Conservation (phyloP, 2,797 vertebrate genomes). For the Lagocephalus sceleratus region DNA sequence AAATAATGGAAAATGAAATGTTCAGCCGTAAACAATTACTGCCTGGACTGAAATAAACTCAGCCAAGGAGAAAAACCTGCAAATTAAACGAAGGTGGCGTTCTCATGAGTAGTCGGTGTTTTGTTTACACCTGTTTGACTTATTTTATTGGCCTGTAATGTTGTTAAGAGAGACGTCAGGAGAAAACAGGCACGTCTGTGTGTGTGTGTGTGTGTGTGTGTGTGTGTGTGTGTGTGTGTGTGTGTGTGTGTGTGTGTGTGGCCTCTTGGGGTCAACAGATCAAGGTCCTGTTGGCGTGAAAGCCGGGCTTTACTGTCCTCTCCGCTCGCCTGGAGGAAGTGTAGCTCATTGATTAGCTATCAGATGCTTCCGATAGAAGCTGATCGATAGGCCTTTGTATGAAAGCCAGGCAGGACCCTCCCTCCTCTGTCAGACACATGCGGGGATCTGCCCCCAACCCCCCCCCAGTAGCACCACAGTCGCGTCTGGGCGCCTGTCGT, state of each 20-base stretch:
- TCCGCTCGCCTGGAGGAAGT: conserved; percentile 73
- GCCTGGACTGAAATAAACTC: conserved; percentile 67
- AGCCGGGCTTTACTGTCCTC: conserved; percentile 47
- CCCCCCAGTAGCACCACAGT: conserved; percentile 31
- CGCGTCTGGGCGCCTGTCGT: conserved; percentile 37
- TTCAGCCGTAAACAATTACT: conserved; percentile 70
- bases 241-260: conserved; percentile 15
- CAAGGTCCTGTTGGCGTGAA: conserved; percentile 70
- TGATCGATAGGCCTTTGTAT: conserved; percentile 77
- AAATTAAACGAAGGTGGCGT: conserved; percentile 54
- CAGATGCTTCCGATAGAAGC: conserved; percentile 79
- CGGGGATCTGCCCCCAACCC: conserved; percentile 46
- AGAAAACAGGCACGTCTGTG: conserved; percentile 8
- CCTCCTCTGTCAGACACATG: conserved; percentile 47
- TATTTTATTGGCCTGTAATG: conserved; percentile 35
- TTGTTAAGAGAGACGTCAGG: conserved; percentile 36
- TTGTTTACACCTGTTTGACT: conserved; percentile 29
- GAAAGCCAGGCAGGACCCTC: conserved; percentile 67
- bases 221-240: conserved; percentile 5
- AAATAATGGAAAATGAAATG: conserved; percentile 77
- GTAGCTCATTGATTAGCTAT: conserved; percentile 81
- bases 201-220: conserved; percentile 14
- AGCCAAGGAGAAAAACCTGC: conserved; percentile 54
- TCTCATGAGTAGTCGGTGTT: conserved; percentile 48
- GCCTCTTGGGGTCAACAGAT: conserved; percentile 60